phyloP scores from a whole-genome alignment of 2,888 invertebrate genomes.

The Tachina lurida region DNA sequence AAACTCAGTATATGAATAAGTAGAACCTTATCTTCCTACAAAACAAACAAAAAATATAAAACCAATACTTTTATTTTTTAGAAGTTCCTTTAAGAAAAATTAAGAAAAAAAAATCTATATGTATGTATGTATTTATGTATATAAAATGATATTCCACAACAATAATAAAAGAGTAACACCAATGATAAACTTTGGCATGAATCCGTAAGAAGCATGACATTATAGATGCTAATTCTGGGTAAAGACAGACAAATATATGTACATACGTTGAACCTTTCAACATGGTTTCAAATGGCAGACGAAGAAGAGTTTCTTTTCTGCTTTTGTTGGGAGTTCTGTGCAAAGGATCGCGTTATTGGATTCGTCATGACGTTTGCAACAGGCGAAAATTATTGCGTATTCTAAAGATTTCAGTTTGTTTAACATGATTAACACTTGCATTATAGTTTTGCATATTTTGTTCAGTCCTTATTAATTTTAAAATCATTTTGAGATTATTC shows the following conservation, averaged over 20 bases:
- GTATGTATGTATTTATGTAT: too few relatives aligned
- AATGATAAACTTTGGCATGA: slow-evolving; percentile 56
- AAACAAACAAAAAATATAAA: slow-evolving; percentile 32
- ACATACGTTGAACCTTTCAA: slow-evolving; percentile 50
- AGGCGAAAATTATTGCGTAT: too few relatives aligned
- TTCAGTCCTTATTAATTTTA: too few relatives aligned
- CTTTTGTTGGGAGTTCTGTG: background rate
- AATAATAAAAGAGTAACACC: slow-evolving; percentile 52
- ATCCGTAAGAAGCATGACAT: slow-evolving; percentile 50
- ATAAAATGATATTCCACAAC: background rate
- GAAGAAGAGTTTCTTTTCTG: slow-evolving; percentile 2
- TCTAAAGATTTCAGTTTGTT: too few relatives aligned
- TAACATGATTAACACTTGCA: too few relatives aligned
- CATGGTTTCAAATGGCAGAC: slow-evolving; percentile 42
- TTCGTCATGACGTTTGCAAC: background rate
- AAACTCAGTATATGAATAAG: background rate
- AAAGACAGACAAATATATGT: background rate
- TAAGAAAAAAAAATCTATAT: background rate
- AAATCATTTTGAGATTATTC: too few relatives aligned
- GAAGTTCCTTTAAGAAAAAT: slow-evolving; percentile 4
- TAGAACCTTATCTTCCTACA: slow-evolving; percentile 43
- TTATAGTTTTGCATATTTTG: too few relatives aligned
- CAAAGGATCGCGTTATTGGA: background rate
- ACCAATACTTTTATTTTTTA: slow-evolving; percentile 3
- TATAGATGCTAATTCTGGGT: slow-evolving; percentile 25